These are phyloP conservation scores for Rugalucina vietnamica DNA, from an alignment of 2,888 invertebrate genomes.

Conservation along the genomic window DNA sequence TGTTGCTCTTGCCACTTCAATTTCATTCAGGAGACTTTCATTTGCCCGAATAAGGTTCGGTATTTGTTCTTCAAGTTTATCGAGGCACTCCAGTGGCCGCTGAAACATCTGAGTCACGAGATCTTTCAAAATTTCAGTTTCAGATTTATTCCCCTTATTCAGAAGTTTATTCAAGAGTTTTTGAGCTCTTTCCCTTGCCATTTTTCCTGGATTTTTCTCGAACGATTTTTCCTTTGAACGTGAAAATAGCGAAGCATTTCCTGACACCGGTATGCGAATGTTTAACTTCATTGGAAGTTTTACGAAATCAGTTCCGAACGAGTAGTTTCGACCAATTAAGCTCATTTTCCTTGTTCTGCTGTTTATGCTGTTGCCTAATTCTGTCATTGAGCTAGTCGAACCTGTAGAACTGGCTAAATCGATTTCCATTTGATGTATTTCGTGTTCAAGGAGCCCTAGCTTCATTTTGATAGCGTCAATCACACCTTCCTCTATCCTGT, in stretches of 20 bases:
- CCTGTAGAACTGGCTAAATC: constrained; percentile 16
- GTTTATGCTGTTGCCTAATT: too few relatives aligned
- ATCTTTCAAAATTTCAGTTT: constrained; percentile 26
- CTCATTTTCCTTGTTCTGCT: not conserved
- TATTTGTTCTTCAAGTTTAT: constrained; percentile 53
- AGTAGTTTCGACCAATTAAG: not conserved
- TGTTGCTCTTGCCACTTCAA: constrained; percentile 53
- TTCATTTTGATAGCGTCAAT: constrained; percentile 56
- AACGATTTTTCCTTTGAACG: constrained; percentile 24
- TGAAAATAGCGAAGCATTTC: not conserved
- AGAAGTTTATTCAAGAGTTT: constrained; percentile 53
- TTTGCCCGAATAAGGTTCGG: constrained; percentile 69
- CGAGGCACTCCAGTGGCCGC: constrained; percentile 53
- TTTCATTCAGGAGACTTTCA: constrained; percentile 64
- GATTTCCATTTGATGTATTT: constrained; percentile 48
- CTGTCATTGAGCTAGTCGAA: too few relatives aligned
- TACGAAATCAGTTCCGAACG: not conserved
- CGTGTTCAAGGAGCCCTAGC: constrained; percentile 66
- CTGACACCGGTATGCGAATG: constrained; percentile 14
- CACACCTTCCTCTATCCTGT: constrained; percentile 53
- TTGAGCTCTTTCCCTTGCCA: constrained; percentile 54
- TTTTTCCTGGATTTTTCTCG: constrained; percentile 50
- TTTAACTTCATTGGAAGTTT: constrained; percentile 5
- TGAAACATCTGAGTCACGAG: constrained; percentile 58
- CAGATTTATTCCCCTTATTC: constrained; percentile 11